A percentile compares a stretch with the other conserved stretches of the same genome.
Conservation (phyloP, 2,113 vertebrate genomes). For the human region DNA sequence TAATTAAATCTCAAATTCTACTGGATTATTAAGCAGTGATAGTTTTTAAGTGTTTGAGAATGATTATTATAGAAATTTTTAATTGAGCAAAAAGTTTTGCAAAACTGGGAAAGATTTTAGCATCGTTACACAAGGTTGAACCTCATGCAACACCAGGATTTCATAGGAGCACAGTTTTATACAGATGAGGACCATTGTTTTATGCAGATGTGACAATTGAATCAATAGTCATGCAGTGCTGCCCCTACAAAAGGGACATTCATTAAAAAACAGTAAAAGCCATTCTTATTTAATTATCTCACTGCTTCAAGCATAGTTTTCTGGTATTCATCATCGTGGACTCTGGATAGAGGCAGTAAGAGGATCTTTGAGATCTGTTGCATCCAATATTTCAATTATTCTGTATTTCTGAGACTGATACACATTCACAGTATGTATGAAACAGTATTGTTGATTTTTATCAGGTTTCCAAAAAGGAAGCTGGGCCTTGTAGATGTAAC, state of each 20-base stretch:
- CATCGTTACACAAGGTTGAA: accelerated
- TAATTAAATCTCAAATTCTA: neutral
- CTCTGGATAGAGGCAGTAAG: neutral
- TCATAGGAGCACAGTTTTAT: no score
- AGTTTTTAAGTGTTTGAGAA: neutral
- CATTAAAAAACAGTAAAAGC: neutral
- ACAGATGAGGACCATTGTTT: neutral
- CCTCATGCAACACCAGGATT: neutral
- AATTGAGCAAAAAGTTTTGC: neutral
- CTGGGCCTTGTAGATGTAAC: neutral
- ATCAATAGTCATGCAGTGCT: neutral
- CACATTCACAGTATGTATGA: neutral
- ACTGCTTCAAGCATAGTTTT: neutral
- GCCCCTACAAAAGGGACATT: neutral
- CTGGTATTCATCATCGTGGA: neutral
- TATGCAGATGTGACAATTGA: neutral
- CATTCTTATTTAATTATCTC: neutral
- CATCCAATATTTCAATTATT: neutral
- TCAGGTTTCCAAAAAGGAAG: neutral
- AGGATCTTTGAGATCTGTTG: neutral
- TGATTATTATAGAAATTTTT: neutral
- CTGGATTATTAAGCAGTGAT: neutral
- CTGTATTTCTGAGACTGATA: neutral
- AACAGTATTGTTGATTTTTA: neutral
- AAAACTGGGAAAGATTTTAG: neutral